Evolutionary conservation across 2,113 vertebrate genomes (phyloP), one percentile per base, ranked within the genome.

Genomic region (Scatophagus argus): DNA sequence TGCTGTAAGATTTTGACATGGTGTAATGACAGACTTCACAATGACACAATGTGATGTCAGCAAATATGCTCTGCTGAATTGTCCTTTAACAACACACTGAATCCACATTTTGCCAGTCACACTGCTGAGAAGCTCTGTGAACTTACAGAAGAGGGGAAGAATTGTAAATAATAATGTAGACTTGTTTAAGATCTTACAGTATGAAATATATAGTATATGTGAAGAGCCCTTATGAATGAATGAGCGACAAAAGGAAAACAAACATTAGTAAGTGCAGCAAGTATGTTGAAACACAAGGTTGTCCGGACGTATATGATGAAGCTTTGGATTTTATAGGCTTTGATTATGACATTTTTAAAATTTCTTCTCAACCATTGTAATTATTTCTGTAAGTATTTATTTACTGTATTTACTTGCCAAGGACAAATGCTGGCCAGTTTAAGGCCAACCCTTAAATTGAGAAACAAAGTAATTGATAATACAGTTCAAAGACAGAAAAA

Each of bases 1-100:
- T 19, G 19, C 8, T 51, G 70, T 39, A 29, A 23, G 41, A 64
- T 61, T 65, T 65, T 80, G 54, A 63, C 46, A 34, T 64, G 7
- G 19, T 23, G 0, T 43, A 25, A 16, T 62, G 55, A 61, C 63
- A 67, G 27, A 65, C 44, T 72, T 67, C 10, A 41, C 9, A 62
- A 32, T 34, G 5, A n/a, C n/a, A n/a, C n/a, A n/a, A n/a, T n/a
- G n/a, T n/a, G n/a, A n/a, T 61, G 49, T 60, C 31, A 58, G 72
- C 38, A 72, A 66, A 55, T 61, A 29, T 31, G 10, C 38, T 55
- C 8, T 41, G 31, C 72, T 29, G 52, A 80, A 55, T 70, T 27
- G 63, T 44, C 19, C 32, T 72, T 29, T 17, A 62, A 77, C 27
- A 72, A 12, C 3, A 65, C 29, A 36, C 29, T 0, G 4, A 60